phyloP scores from a whole-genome alignment of 2,113 vertebrate species.

The Monopterus albus region DNA sequence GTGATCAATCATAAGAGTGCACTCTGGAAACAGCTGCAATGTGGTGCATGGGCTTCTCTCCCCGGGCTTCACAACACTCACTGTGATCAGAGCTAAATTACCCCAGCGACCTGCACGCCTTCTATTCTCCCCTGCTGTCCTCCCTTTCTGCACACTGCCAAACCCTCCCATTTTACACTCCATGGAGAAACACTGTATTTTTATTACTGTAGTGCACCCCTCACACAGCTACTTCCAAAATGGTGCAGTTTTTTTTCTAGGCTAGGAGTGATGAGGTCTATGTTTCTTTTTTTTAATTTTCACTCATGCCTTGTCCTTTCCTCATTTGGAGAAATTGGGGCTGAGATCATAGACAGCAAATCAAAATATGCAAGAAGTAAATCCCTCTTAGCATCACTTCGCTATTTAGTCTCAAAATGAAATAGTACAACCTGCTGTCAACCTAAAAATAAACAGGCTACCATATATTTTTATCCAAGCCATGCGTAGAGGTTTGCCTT shows the following conservation, averaged over 20 bases:
- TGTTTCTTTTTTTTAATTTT: too few relatives aligned
- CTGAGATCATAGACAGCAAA: too few relatives aligned
- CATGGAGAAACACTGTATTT: conserved; percentile 48
- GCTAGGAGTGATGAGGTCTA: too few relatives aligned
- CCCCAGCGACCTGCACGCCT: conserved; percentile 57
- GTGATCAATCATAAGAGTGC: conserved; percentile 74
- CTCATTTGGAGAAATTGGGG: too few relatives aligned
- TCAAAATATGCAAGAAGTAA: too few relatives aligned
- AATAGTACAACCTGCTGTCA: too few relatives aligned
- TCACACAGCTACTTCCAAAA: conserved; percentile 39
- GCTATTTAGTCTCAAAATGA: too few relatives aligned
- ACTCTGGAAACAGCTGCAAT: conserved; percentile 57
- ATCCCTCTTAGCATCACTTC: too few relatives aligned
- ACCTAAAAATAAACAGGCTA: too few relatives aligned
- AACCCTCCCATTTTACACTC: conserved; percentile 67
- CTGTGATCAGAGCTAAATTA: conserved; percentile 69
- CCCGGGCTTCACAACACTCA: conserved; percentile 26
- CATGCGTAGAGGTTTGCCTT: too few relatives aligned
- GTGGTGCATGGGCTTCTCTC: conserved; percentile 77
- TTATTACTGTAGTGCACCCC: conserved; percentile 27
- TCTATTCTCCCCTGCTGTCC: conserved; percentile 32
- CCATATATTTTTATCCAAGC: too few relatives aligned
- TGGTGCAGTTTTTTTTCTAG: conserved; percentile 42
- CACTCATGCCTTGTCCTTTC: too few relatives aligned
- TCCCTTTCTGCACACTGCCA: conserved; percentile 38